These are phyloP conservation scores for Anguilla pacifica DNA, from an alignment of 2,797 vertebrate species.

Conservation along the genomic window DNA sequence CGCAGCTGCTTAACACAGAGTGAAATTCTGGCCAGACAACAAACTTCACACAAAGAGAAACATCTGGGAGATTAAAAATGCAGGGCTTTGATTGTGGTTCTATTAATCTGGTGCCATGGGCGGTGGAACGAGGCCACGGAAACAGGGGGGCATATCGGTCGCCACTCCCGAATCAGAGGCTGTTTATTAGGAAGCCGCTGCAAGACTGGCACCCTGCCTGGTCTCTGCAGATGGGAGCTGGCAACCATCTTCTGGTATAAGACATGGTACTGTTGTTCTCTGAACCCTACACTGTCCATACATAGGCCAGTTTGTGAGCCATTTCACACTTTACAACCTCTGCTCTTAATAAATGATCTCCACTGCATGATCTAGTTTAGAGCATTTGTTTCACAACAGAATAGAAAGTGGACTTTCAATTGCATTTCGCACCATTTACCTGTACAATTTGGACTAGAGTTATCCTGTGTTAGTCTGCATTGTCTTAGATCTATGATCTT, in stretches of 20 bases:
- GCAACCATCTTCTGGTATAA: constrained; percentile 1
- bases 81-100: constrained; percentile 19
- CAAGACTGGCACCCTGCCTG: constrained; percentile 11
- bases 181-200: neutral
- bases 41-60: constrained; percentile 26
- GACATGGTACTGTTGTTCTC: neutral
- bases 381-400: neutral
- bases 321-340: neutral
- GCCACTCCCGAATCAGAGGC: neutral
- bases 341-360: neutral
- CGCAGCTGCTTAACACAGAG: neutral
- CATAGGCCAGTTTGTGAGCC: neutral
- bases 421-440: neutral
- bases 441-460: neutral
- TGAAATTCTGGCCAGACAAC: constrained; percentile 17
- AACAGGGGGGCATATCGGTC: constrained; percentile 8
- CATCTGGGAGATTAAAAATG: constrained; percentile 36
- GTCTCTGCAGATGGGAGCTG: constrained; percentile 9
- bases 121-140: constrained; percentile 24
- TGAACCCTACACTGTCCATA: neutral
- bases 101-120: constrained; percentile 26
- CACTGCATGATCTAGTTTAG: neutral
- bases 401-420: neutral
- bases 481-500: too few species aligned
- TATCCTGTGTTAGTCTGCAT: neutral